Evolutionary conservation across 2,888 invertebrate species (phyloP).

Genomic region (Meta bourneti): DNA sequence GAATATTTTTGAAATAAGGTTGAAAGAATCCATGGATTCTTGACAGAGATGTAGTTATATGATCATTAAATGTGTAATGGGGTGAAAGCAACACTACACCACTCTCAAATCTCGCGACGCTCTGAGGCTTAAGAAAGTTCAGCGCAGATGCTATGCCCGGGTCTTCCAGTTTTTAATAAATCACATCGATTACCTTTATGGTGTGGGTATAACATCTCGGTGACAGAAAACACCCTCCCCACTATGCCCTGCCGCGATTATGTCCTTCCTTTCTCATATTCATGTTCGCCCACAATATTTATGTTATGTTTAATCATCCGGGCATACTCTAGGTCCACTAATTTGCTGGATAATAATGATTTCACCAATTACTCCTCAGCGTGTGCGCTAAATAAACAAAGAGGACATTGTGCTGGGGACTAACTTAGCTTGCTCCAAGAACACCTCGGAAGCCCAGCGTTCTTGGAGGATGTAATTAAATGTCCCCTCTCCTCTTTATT

Average conservation of each 20-base stretch:
- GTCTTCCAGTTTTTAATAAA: too few relatives aligned
- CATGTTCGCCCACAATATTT: neutral
- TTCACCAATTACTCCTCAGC: slow-evolving; percentile 2
- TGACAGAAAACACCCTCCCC: neutral
- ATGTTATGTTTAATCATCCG: slow-evolving; percentile 1
- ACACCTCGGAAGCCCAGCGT: neutral
- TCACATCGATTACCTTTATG: too few relatives aligned
- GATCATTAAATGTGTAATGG: too few relatives aligned
- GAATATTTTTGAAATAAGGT: too few relatives aligned
- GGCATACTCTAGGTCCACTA: neutral
- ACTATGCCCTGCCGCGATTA: neutral
- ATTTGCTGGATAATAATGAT: neutral
- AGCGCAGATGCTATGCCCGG: too few relatives aligned
- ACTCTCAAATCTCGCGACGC: too few relatives aligned
- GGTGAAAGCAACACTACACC: too few relatives aligned
- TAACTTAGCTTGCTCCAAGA: neutral
- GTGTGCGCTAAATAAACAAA: neutral
- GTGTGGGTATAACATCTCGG: too few relatives aligned
- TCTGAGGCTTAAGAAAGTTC: too few relatives aligned
- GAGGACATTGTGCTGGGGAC: neutral
- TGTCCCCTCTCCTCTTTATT: neutral
- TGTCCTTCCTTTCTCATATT: neutral
- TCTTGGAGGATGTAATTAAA: slow-evolving; percentile 19
- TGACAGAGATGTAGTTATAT: too few relatives aligned
- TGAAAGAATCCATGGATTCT: too few relatives aligned